Conservation (phyloP, 2,113 vertebrate genomes). For the Phaethon lepturus region DNA sequence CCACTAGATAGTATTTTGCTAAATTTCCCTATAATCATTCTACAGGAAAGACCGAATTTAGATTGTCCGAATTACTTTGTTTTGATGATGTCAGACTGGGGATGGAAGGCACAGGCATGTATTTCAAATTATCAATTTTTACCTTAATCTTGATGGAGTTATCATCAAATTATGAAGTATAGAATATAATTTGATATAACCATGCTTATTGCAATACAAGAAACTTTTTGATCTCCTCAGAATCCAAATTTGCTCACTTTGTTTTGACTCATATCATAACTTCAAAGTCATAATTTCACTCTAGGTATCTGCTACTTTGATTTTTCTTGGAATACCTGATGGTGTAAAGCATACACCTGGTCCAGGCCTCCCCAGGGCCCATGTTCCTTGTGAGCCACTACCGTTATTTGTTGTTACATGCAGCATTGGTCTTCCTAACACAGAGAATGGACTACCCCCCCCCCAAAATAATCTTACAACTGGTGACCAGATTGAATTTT, state of each 20-base stretch:
- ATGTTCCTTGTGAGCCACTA: neutral
- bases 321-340: neutral
- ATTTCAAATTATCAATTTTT: neutral
- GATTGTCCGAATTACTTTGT: neutral
- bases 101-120: neutral
- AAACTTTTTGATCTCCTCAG: neutral
- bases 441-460: neutral
- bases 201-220: neutral
- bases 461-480: neutral
- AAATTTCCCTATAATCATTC: constrained; percentile 12
- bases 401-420: neutral
- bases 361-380: neutral
- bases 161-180: neutral
- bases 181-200: neutral
- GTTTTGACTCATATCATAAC: neutral
- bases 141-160: neutral
- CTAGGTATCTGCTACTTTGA: neutral
- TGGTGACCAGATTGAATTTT: neutral
- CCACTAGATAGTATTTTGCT: constrained; percentile 5
- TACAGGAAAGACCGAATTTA: neutral
- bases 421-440: neutral
- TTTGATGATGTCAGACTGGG: neutral
- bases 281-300: neutral
- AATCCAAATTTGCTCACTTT: neutral
- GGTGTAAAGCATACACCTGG: neutral